Conservation (phyloP, 2,888 invertebrate genomes). For the Cephalotes varians region DNA sequence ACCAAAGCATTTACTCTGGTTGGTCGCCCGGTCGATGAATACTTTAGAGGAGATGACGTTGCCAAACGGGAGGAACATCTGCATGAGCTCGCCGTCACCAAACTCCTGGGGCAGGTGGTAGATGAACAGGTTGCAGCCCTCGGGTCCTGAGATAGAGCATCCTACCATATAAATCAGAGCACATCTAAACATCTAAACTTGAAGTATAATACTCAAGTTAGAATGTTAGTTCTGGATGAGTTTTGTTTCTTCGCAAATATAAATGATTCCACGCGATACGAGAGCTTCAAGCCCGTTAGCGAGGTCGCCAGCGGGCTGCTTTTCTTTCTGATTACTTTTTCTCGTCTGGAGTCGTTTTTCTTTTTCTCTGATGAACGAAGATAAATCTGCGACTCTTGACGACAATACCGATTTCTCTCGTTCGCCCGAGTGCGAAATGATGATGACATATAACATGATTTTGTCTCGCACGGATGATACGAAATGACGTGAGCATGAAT, state of each 20-base stretch:
- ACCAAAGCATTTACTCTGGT: slow-evolving; percentile 99
- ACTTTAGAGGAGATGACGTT: slow-evolving; percentile 99
- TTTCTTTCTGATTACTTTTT: slow-evolving; percentile 60
- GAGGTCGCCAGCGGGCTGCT: slow-evolving; percentile 41
- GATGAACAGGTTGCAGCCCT: slow-evolving; percentile 99
- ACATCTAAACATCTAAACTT: slow-evolving; percentile 86
- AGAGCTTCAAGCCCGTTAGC: slow-evolving; percentile 46
- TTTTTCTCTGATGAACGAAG: slow-evolving; percentile 67
- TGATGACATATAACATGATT: slow-evolving; percentile 47
- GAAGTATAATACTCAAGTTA: slow-evolving; percentile 86
- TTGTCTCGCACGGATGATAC: slow-evolving; percentile 42
- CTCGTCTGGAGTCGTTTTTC: slow-evolving; percentile 47
- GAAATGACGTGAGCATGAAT: slow-evolving; percentile 36
- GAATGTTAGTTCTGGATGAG: slow-evolving; percentile 83
- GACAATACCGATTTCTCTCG: slow-evolving; percentile 68
- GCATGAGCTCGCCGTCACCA: slow-evolving; percentile 99
- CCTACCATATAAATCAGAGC: slow-evolving; percentile 88
- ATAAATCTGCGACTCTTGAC: slow-evolving; percentile 65
- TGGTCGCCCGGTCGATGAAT: slow-evolving; percentile 99
- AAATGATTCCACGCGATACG: slow-evolving; percentile 67
- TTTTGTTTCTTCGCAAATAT: slow-evolving; percentile 72
- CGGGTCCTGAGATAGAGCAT: slow-evolving; percentile 98
- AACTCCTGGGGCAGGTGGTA: slow-evolving; percentile 99
- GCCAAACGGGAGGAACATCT: slow-evolving; percentile 99
- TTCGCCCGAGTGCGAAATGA: slow-evolving; percentile 53